A percentile compares a stretch with the other conserved stretches of the same genome.
Conservation (phyloP, 1,140 invertebrate genomes). For the Helicoverpa zea region DNA sequence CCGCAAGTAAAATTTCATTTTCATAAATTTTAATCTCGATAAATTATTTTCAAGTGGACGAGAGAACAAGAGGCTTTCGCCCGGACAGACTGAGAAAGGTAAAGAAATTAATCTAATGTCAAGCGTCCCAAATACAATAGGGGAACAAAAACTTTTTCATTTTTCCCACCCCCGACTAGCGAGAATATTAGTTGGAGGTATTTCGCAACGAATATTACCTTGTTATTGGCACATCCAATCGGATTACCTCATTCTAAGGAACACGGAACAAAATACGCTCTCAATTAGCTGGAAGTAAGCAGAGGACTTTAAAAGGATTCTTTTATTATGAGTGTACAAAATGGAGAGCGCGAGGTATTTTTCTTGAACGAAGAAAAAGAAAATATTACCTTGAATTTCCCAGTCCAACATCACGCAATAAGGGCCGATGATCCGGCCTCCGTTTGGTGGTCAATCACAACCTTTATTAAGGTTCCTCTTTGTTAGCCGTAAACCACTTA, state of each 20-base stretch:
- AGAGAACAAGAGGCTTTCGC: slow-evolving; percentile 46
- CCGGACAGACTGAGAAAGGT: slow-evolving; percentile 53
- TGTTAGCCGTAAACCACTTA: slow-evolving; percentile 18
- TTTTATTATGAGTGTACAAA: background rate
- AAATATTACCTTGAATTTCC: background rate
- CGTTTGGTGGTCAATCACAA: slow-evolving; percentile 37
- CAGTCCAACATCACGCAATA: slow-evolving; percentile 19
- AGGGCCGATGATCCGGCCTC: slow-evolving; percentile 32
- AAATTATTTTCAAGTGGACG: slow-evolving; percentile 59
- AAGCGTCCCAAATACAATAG: slow-evolving; percentile 57
- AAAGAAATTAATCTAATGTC: slow-evolving; percentile 60
- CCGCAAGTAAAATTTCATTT: slow-evolving; percentile 56
- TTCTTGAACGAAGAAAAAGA: background rate
- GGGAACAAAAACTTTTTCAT: slow-evolving; percentile 58
- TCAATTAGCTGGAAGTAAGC: background rate
- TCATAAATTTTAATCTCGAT: slow-evolving; percentile 62
- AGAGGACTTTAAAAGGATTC: background rate
- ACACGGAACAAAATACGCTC: background rate
- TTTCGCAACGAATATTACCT: slow-evolving; percentile 35
- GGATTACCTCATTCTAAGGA: slow-evolving; percentile 10
- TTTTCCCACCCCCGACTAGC: slow-evolving; percentile 46
- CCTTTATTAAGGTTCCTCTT: slow-evolving; percentile 34
- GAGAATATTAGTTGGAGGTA: slow-evolving; percentile 40
- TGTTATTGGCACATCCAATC: slow-evolving; percentile 32
- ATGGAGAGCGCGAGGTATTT: background rate